Evolutionary conservation across 2,888 invertebrate species (phyloP), one percentile per base, ranked within the genome.

Genomic region (Scotopteryx bipunctaria): DNA sequence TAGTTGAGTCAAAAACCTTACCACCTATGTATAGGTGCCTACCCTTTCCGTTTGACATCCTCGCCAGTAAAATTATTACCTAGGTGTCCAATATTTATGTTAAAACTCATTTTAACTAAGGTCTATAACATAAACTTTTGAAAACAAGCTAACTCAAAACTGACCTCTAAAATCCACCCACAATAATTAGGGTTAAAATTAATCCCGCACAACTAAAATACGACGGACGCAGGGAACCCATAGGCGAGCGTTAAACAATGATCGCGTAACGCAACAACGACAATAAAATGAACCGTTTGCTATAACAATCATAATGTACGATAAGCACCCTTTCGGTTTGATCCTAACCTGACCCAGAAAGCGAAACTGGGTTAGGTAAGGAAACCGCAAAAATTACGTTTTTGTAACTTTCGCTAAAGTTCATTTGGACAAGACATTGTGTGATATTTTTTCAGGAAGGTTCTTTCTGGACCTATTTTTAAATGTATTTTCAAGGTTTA

Each of bases 291-390:
- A 70, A 75, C 81, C 80, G 82, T 81, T 81, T 74, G 74, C 76
- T 76, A 76, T 81, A 81, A 83, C 82, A 80, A 84, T 83, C 79
- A 82, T 85, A 81, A 83, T 78, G 74, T 81, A 76, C 71, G 75
- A 21, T 21, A 21, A 19, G 36, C 75, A 81, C 83, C 83, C 82
- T 82, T 83, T 58, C 38, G 76, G 76, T 75, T 79, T 78, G n/a
- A 13, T 47, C 38, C 47, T n/a, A 40, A 78, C 63, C 33, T n/a
- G 66, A 61, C 66, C 65, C 59, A 55, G 60, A 61, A 59, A 61
- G 54, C 59, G 8, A 16, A 27, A 33, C 21, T 21, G 16, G 33
- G 11, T 43, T 43, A 23, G 11, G 32, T 16, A 14, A 53, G 14
- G 8, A 21, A 15, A 27, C 36, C 36, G 21, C 36, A 36, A 36